Base-by-base conservation (phyloP, 2,888 invertebrate species). In the Spialia ferax region DNA sequence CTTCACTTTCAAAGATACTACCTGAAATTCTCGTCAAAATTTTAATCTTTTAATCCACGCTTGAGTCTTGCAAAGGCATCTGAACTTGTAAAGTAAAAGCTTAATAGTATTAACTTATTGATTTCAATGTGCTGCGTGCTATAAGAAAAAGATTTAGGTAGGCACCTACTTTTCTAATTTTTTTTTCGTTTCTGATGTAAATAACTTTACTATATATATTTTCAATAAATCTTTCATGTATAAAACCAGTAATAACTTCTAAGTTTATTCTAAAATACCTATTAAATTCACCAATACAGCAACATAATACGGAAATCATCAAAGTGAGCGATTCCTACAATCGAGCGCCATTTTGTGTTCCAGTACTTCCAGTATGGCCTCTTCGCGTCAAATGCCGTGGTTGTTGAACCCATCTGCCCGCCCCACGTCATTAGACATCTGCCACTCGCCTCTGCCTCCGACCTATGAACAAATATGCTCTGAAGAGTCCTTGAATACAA, bases 401-500 rank as follows among this genome's bases (percentile, higher is more conserved):
- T 66, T 68, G 45, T 63, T 26, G 50, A 68, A 54, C 56, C 63
- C 69, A 61, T 56, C 48, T 18, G 11, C 20, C 48, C 48, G 10
- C 45, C 45, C 45, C 45, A 45, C 75, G 68, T 69, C 57, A 69
- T 69, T 62, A 48, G 60, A 68, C 61, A 63, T 70, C 22, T 57
- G 52, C 54, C 63, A 48, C 38, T 63, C 50, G 42, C 63, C 68
- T 63, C 57, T 63, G 50, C 63, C 62, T 64, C 18, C 70, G 73
- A 72, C 78, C 77, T 75, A 81, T 82, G 82, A 88, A 87, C 86
- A 87, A 88, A 90, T 89, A 89, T 85, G 81, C 77, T 75, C 75
- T 75, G 79, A 80, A 80, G 76, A 78, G 79, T 79, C 81, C 84
- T 79, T 79, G 90, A 89, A 91, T 91, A 91, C 88, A 85, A 89